Conservation (phyloP, 92 coral and sea anemone species). For the Zoanthus sociatus region DNA sequence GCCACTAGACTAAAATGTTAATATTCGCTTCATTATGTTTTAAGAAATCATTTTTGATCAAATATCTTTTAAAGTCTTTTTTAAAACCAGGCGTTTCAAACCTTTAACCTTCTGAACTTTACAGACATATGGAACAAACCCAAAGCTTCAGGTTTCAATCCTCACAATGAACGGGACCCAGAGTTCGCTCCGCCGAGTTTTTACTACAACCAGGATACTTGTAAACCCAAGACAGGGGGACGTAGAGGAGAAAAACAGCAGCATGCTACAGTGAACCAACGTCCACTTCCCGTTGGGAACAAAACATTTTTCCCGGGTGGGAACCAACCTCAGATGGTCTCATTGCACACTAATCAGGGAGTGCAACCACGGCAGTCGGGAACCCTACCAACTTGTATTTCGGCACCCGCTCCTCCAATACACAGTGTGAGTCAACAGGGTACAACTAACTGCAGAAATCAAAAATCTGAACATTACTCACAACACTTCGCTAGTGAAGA, state of each 20-base stretch:
- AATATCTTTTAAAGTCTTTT: neutral
- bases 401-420: neutral
- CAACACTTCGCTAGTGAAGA: neutral
- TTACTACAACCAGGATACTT: conserved; percentile 64
- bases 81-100: neutral
- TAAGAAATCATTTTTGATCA: neutral
- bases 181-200: conserved; percentile 96
- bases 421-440: neutral
- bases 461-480: neutral
- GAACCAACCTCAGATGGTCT: neutral
- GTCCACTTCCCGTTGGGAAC: neutral
- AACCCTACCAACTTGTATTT: conserved; percentile 13
- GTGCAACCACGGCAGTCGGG: neutral
- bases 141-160: conserved; percentile 48
- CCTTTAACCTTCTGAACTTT: neutral
- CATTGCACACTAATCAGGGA: neutral
- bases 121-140: conserved; percentile 42
- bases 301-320: neutral
- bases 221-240: neutral
- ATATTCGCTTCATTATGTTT: neutral
- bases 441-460: neutral
- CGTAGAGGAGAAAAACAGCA: conserved; percentile 1
- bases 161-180: conserved; percentile 74
- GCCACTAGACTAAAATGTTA: neutral
- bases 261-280: neutral